Percentiles rank a stretch among this genome's conserved stretches.
phyloP scores from a whole-genome alignment of 2,797 vertebrate species.

The Rousettus madagascariensis region DNA sequence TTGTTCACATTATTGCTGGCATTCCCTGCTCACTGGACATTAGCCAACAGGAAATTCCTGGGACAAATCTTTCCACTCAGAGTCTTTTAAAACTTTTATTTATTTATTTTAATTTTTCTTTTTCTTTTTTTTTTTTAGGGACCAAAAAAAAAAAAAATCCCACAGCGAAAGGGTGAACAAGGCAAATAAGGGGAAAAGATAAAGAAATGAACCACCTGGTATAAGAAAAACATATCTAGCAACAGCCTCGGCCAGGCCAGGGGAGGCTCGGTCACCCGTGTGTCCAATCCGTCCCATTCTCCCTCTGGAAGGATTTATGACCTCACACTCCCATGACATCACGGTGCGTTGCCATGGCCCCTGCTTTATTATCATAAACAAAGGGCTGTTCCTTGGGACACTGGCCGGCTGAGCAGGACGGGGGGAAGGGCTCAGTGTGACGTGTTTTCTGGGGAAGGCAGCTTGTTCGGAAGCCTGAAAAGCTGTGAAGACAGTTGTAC shows the following conservation, averaged over 20 bases:
- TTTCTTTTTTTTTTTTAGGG: neutral
- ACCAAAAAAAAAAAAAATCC: neutral
- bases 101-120: slow-evolving; percentile 68
- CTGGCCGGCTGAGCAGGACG: neutral
- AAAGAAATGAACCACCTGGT: neutral
- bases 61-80: slow-evolving; percentile 80
- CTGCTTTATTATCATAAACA: slow-evolving; percentile 82
- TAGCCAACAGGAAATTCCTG: slow-evolving; percentile 86
- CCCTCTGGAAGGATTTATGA: slow-evolving; percentile 83
- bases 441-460: slow-evolving; percentile 63
- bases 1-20: slow-evolving; percentile 76
- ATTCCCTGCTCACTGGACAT: slow-evolving; percentile 74
- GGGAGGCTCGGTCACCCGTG: neutral
- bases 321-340: slow-evolving; percentile 84
- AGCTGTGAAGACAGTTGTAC: slow-evolving; percentile 37
- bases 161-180: neutral
- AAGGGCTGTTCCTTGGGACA: slow-evolving; percentile 61
- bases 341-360: slow-evolving; percentile 76
- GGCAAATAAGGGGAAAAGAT: neutral
- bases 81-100: slow-evolving; percentile 70
- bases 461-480: slow-evolving; percentile 60
- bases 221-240: slow-evolving; percentile 38
- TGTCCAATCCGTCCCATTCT: neutral
- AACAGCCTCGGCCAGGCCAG: neutral
- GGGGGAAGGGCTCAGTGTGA: neutral